Evolutionary conservation across 2,797 vertebrate species (phyloP).

Genomic region (Neomorphus geoffroyi): DNA sequence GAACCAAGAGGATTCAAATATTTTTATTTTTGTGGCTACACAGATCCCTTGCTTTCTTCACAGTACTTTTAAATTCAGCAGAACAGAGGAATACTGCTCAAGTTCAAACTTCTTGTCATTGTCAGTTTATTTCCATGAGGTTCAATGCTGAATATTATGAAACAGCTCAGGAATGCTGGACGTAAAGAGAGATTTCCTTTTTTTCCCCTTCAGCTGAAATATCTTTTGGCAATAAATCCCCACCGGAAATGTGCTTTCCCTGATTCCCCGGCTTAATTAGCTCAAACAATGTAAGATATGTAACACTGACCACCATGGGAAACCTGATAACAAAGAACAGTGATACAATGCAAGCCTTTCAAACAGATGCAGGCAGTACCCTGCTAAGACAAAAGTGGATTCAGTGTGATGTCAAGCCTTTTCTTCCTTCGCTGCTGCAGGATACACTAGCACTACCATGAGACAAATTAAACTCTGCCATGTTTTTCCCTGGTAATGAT

Average conservation of each 20-base stretch:
- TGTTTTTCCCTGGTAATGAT: neutral
- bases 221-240: slow-evolving; percentile 56
- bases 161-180: slow-evolving; percentile 40
- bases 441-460: neutral
- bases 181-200: slow-evolving; percentile 38
- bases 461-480: neutral
- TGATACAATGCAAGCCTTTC: slow-evolving; percentile 8
- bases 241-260: slow-evolving; percentile 47
- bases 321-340: slow-evolving; percentile 52
- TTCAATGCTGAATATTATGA: neutral
- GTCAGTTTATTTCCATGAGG: slow-evolving; percentile 20
- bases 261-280: slow-evolving; percentile 54
- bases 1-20: neutral
- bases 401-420: neutral
- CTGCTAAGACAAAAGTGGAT: slow-evolving; percentile 44
- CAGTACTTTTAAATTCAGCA: neutral
- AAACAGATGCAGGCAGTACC: slow-evolving; percentile 15
- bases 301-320: slow-evolving; percentile 49
- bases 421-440: neutral
- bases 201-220: slow-evolving; percentile 31
- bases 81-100: slow-evolving; percentile 10
- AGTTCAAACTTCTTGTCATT: neutral
- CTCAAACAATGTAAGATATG: slow-evolving; percentile 58
- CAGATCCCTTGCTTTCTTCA: neutral
- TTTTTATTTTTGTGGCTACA: neutral